Conservation (phyloP, 2,113 vertebrate genomes). For the Thunnus thynnus region DNA sequence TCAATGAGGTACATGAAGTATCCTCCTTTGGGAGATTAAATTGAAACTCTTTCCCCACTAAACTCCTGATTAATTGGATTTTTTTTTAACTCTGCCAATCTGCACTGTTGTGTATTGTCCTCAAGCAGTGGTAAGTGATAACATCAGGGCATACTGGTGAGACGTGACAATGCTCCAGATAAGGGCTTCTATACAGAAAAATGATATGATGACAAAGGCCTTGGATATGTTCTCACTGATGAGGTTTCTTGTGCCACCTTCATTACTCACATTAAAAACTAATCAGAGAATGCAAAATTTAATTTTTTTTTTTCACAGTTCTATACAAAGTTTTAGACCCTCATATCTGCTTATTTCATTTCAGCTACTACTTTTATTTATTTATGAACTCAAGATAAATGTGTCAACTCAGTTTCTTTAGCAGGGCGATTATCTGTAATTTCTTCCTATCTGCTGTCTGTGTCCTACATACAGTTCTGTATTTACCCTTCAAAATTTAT, state of each 20-base stretch:
- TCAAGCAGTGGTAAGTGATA: conserved; percentile 60
- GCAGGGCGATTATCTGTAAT: conserved; percentile 55
- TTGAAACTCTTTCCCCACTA: conserved; percentile 75
- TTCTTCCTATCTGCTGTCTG: conserved; percentile 41
- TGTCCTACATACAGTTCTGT: conserved; percentile 54
- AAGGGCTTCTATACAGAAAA: conserved; percentile 44
- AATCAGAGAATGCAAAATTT: conserved; percentile 41
- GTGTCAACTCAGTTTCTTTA: conserved; percentile 48
- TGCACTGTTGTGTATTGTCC: conserved; percentile 63
- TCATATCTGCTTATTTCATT: conserved; percentile 43
- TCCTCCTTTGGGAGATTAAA: conserved; percentile 81
- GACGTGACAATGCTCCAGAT: conserved; percentile 63
- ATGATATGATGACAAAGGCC: conserved; percentile 42
- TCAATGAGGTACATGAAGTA: conserved; percentile 79
- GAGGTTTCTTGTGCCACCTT: conserved; percentile 31
- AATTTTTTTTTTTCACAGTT: neutral
- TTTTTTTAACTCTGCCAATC: conserved; percentile 65
- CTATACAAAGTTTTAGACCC: conserved; percentile 17
- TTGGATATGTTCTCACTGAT: conserved; percentile 38
- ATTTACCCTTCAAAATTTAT: conserved; percentile 61
- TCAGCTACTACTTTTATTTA: conserved; percentile 53
- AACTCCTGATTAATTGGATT: conserved; percentile 80
- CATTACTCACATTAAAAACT: conserved; percentile 47
- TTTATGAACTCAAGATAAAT: conserved; percentile 66
- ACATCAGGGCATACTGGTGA: conserved; percentile 46